Percentiles rank a stretch among this genome's conserved stretches.
phyloP scores from a whole-genome alignment of 1,140 invertebrate genomes.

The Drosophila punjabiensis region DNA sequence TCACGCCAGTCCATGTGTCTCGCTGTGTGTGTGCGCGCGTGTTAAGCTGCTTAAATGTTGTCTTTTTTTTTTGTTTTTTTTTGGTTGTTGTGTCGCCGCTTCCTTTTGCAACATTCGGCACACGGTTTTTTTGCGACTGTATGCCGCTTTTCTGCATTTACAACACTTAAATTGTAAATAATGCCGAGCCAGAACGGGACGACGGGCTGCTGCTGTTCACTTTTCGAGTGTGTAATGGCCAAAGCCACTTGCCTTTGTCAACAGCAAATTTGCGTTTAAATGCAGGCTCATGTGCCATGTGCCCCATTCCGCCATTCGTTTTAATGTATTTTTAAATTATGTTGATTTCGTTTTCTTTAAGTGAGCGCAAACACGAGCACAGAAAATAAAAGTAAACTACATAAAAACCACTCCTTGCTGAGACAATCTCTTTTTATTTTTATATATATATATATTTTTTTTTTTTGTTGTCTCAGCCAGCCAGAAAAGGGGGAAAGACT shows the following conservation, averaged over 20 bases:
- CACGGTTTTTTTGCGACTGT: conserved; percentile 32
- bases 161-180: conserved; percentile 83
- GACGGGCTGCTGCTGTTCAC: conserved; percentile 17
- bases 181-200: conserved; percentile 54
- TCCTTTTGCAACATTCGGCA: conserved; percentile 72
- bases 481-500: background rate
- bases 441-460: background rate
- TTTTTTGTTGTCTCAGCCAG: background rate
- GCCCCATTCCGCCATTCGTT: conserved; percentile 49
- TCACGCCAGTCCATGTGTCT: conserved; percentile 49
- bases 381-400: conserved; percentile 5
- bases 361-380: conserved; percentile 8
- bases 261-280: conserved; percentile 82
- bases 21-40: background rate
- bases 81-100: conserved; percentile 30
- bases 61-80: conserved; percentile 8
- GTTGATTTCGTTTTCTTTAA: conserved; percentile 67
- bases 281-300: conserved; percentile 61
- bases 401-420: conserved; percentile 10
- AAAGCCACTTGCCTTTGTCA: conserved; percentile 81
- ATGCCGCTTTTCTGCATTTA: conserved; percentile 68
- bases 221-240: conserved; percentile 72
- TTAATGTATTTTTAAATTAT: conserved; percentile 81
- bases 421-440: conserved; percentile 7
- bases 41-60: conserved; percentile 81